Evolutionary conservation across 2,888 invertebrate species (phyloP).

Genomic region (Temnothorax unifasciatus): DNA sequence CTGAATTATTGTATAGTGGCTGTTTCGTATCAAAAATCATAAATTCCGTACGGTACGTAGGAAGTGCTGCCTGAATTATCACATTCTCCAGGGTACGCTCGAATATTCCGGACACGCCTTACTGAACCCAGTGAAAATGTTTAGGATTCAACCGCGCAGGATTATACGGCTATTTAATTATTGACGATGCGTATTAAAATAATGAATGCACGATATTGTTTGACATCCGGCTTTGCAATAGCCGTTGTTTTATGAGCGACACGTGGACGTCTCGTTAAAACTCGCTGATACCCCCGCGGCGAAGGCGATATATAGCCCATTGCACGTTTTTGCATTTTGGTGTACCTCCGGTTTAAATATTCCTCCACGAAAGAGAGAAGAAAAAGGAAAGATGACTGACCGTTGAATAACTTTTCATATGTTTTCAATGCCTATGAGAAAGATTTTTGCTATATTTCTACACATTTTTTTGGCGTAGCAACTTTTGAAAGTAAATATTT

Average conservation of each 20-base stretch:
- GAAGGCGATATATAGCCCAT: neutral
- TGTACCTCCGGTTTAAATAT: constrained; percentile 1
- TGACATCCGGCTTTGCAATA: constrained; percentile 6
- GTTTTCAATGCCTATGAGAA: neutral
- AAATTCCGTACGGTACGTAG: neutral
- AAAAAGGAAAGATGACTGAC: neutral
- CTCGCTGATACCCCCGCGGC: neutral
- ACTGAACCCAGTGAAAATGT: constrained; percentile 26
- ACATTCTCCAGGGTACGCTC: neutral
- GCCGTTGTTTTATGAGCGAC: constrained; percentile 27
- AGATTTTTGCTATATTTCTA: neutral
- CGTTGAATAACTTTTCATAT: constrained; percentile 31
- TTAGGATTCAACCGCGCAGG: constrained; percentile 9
- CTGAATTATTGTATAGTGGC: neutral
- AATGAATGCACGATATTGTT: constrained; percentile 27
- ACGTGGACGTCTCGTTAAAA: constrained; percentile 15
- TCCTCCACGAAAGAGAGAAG: neutral
- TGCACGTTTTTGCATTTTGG: constrained; percentile 16
- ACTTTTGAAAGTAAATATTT: neutral
- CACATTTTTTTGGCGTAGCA: neutral
- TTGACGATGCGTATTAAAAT: constrained; percentile 30
- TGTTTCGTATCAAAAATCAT: neutral
- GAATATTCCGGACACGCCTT: constrained; percentile 13
- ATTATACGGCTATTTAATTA: constrained; percentile 49
- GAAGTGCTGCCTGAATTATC: constrained; percentile 18